Evolutionary conservation across 2,113 vertebrate genomes (phyloP).

Genomic region (Phyllopteryx taeniolatus): DNA sequence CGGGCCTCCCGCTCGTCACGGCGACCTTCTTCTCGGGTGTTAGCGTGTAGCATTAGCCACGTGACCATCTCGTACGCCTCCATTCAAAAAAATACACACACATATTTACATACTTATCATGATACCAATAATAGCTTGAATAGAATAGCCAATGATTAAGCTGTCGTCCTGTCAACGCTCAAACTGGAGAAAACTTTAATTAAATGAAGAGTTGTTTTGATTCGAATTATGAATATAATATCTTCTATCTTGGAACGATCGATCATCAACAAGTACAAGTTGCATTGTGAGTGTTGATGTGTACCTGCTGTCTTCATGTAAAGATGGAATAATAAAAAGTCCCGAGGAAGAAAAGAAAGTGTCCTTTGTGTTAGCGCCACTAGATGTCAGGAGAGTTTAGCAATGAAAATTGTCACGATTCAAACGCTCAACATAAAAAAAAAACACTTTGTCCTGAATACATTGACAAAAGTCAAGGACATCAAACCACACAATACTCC

Average conservation of each 20-base stretch:
- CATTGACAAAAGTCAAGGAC: not conserved
- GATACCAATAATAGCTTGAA: not conserved
- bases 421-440: no score
- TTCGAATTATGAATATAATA: not conserved
- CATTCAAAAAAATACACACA: not conserved
- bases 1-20: not conserved
- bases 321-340: not conserved
- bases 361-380: constrained; percentile 1
- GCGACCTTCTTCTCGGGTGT: not conserved
- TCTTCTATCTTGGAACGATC: not conserved
- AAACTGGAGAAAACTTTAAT: not conserved
- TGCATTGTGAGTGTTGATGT: not conserved
- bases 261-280: not conserved
- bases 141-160: not conserved
- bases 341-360: not conserved
- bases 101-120: not conserved
- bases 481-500: no score
- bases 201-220: not conserved
- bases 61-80: not conserved
- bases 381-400: constrained; percentile 16
- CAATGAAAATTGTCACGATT: not conserved
- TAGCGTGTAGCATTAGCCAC: not conserved
- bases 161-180: not conserved
- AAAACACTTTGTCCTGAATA: no score
- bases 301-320: not conserved